Evolutionary conservation across 2,797 vertebrate genomes (phyloP), one percentile per base, ranked within the genome.

Genomic region (Acropternis orthonyx): DNA sequence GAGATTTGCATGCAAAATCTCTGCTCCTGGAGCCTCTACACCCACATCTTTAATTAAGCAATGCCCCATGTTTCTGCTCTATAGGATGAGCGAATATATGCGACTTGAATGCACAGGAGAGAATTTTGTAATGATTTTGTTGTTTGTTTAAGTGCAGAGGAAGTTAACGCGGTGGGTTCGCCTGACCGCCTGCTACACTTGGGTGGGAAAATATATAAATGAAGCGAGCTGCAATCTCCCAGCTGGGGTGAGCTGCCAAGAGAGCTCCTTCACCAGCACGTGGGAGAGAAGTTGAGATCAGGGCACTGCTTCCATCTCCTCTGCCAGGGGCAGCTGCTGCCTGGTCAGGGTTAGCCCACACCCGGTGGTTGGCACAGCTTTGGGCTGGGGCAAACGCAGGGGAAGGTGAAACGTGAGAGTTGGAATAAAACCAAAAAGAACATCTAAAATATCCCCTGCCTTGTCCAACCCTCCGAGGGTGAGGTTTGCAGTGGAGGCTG

Each of bases 91-190:
- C 55, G 86, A 86, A 87, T 85, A 46, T 58, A 59, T 82, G 83
- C 83, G 73, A 41, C 74, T 73, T 39, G 24, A 95, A 82, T 82
- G 96, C 80, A 73, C 94, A 76, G 92, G 79, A 95, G 94, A 89
- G 58, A 55, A 71, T 65, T 94, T 52, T 46, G 75, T 49, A 37
- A 32, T 86, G 91, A 49, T 92, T 85, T 86, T 41, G 62, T 58
- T 80, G 90, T 95, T 96, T 89, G 92, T 95, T 94, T 95, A 91
- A 37, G 54, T 59, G 88, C 92, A 79, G 62, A 65, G 81, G 89
- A 90, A 92, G 56, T 93, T 85, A 83, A 81, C 71, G 76, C 0
- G 0, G 37, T 63, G 80, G 71, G 77, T 48, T 88, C 12, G 30
- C 88, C 91, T 75, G 65, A 46, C 80, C 0, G 1, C 21, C 9